These are phyloP conservation scores for Mythimna pallens DNA, from an alignment of 2,888 invertebrate genomes.

Conservation along the genomic window DNA sequence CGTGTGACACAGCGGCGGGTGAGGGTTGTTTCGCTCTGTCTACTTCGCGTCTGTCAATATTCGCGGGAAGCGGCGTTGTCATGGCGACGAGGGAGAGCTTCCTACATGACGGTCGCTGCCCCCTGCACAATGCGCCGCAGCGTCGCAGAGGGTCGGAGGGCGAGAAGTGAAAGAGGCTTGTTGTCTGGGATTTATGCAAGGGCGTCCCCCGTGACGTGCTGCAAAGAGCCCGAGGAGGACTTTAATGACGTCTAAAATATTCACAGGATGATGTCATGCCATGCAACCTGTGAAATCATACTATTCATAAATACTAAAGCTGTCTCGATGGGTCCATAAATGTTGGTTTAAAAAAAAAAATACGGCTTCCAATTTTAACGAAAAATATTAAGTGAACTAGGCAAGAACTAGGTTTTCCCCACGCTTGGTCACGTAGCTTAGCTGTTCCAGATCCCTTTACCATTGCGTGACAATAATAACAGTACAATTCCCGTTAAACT, in stretches of 20 bases:
- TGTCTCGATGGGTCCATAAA: conserved; percentile 46
- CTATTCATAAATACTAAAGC: conserved; percentile 26
- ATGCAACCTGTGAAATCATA: conserved; percentile 26
- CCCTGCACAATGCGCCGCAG: conserved; percentile 82
- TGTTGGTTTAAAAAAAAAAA: conserved; percentile 16
- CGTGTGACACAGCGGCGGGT: conserved; percentile 59
- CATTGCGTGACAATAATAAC: conserved; percentile 46
- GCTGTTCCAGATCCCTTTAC: conserved; percentile 43
- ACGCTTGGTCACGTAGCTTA: conserved; percentile 25
- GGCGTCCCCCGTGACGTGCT: conserved; percentile 68
- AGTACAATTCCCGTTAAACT: conserved; percentile 47
- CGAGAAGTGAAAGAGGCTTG: conserved; percentile 76
- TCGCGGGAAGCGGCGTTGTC: conserved; percentile 86
- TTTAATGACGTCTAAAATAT: conserved; percentile 64
- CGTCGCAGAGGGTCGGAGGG: conserved; percentile 81
- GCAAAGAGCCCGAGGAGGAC: conserved; percentile 57
- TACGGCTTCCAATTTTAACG: background rate
- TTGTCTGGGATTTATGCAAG: conserved; percentile 83
- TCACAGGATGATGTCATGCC: conserved; percentile 55
- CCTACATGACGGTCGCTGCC: conserved; percentile 82
- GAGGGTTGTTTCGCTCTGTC: conserved; percentile 71
- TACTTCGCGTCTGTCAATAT: conserved; percentile 85
- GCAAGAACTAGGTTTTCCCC: conserved; percentile 46
- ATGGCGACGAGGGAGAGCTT: conserved; percentile 85
- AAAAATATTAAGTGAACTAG: background rate